phyloP scores from a whole-genome alignment of 2,113 vertebrate species.

The Tragelaphus buxtoni region DNA sequence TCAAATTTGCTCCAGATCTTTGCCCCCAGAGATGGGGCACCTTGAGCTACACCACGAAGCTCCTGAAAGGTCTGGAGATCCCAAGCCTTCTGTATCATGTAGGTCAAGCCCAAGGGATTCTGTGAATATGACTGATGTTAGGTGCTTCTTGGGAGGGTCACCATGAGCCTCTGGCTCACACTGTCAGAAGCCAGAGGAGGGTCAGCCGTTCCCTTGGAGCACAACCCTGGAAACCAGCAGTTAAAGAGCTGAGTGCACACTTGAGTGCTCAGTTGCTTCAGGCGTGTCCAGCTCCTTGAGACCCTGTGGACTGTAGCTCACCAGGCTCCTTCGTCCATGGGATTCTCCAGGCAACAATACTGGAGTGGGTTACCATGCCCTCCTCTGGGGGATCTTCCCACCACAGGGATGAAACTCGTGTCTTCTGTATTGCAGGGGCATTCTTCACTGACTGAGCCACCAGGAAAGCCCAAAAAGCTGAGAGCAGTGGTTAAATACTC shows the following conservation, averaged over 20 bases:
- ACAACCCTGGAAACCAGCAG: not conserved
- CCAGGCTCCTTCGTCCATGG: not conserved
- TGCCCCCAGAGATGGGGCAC: not conserved
- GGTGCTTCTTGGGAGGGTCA: not conserved
- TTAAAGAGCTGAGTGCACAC: not conserved
- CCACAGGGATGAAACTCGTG: not conserved
- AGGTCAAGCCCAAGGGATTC: not conserved
- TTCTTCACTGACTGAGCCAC: not conserved
- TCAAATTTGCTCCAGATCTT: not conserved
- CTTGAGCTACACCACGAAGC: not conserved
- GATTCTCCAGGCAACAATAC: not conserved
- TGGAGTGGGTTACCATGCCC: not conserved
- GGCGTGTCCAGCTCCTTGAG: rapidly evolving
- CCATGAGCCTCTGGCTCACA: not conserved
- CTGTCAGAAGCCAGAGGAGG: not conserved
- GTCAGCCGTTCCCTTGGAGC: not conserved
- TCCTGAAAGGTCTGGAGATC: not conserved
- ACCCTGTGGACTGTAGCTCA: rapidly evolving
- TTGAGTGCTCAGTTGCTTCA: not conserved
- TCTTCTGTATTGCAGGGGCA: not conserved
- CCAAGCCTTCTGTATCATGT: not conserved
- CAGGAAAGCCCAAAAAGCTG: not conserved
- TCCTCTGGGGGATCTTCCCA: not conserved
- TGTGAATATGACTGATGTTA: rapidly evolving
- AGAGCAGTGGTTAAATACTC: too few species aligned